Evolutionary conservation across 2,888 invertebrate genomes (phyloP), one percentile per base, ranked within the genome.

Genomic region (Agrochola circellaris): DNA sequence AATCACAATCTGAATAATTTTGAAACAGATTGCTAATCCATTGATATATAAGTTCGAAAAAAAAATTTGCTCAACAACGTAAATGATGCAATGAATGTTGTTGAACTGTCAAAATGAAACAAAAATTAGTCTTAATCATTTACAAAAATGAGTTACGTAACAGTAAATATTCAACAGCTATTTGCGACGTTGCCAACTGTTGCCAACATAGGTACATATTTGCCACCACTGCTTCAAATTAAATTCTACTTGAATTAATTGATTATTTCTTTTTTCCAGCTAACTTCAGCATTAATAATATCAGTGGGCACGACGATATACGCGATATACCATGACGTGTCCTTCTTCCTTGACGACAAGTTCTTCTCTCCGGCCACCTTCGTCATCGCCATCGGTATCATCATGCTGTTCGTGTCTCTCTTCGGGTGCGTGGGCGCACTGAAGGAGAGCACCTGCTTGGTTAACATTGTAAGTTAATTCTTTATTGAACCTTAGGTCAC

Each of bases 401-500:
- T 99, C 83, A 98, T 99, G 93, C 98, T 99, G 89, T 96, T 98
- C 81, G 98, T 99, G 62, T 99, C 99, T 1, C 98, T 98, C 88
- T 97, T 99, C 90, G 99, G 99, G 72, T 99, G 99, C 95, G 98
- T 98, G 90, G 99, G 99, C 48, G 99, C 99, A 8, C 97, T 99
- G 90, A 97, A 97, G 89, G 99, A 99, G 94, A 98, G 98, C 94
- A 98, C 98, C 88, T 98, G 98, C 93, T 97, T 99, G 93, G 97
- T 99, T 69, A 98, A 99, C 93, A 97, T 98, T 91, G 56, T 56
- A 67, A 67, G 67, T 66, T 30, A 48, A 48, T 20, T 61, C 11
- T 61, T 20, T 65, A 65, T 42, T 42, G 9, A 42, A 17, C 38
- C 38, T 9, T 15, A n/a, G 4, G 8, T 51, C 6, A 51, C 51